phyloP scores from a whole-genome alignment of 1,140 invertebrate species.

The Melanaphis sacchari region DNA sequence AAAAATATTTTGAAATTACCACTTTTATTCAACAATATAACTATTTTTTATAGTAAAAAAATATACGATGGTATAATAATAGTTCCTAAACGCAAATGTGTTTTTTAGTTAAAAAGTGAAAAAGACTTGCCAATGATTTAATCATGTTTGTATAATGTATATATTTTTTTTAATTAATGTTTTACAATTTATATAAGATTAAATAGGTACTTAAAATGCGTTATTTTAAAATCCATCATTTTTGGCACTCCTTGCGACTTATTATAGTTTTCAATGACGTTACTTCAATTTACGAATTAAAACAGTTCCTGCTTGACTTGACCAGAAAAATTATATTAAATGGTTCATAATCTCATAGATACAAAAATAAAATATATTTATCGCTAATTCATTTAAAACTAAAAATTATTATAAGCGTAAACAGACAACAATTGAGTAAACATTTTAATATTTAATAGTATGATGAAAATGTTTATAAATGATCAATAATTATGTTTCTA shows the following conservation, averaged over 20 bases:
- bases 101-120: neutral
- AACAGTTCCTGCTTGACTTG: too few species aligned
- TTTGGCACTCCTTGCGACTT: neutral
- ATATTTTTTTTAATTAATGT: neutral
- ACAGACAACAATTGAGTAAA: neutral
- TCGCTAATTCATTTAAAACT: neutral
- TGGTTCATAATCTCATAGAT: too few species aligned
- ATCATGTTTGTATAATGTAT: neutral
- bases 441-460: too few species aligned
- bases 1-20: neutral
- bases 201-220: too few species aligned
- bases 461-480: too few species aligned
- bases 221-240: neutral
- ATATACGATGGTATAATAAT: neutral
- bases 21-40: neutral
- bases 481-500: too few species aligned
- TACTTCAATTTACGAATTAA: neutral
- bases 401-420: neutral
- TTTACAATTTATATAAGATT: neutral
- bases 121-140: neutral
- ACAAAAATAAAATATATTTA: neutral
- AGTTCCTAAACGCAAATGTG: neutral
- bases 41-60: neutral
- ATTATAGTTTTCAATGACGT: neutral
- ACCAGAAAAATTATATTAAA: neutral